Conservation (phyloP, 2,113 vertebrate genomes). For the Notarius quadriscutis region DNA sequence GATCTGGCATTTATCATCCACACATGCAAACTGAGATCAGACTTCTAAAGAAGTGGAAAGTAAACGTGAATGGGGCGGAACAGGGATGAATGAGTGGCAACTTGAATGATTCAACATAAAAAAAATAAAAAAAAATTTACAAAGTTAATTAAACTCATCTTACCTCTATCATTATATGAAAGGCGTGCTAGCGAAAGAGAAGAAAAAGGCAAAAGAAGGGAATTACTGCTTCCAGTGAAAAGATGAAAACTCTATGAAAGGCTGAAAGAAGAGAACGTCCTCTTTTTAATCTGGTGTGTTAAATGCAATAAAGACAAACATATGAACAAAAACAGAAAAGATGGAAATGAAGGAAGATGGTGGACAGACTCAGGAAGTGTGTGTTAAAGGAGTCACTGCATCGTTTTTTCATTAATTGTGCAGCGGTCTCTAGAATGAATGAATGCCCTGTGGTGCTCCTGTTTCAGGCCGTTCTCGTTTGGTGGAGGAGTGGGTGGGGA, state of each 20-base stretch:
- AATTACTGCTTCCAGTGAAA: conserved; percentile 80
- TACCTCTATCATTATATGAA: conserved; percentile 99
- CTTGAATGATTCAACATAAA: conserved; percentile 17
- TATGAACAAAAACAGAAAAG: neutral
- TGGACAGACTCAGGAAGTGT: neutral
- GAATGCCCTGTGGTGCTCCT: no score
- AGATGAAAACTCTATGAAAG: conserved; percentile 5
- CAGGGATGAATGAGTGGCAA: conserved; percentile 43
- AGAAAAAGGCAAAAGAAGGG: conserved; percentile 71
- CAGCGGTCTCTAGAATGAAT: no score
- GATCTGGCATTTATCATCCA: neutral
- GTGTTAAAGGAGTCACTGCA: neutral
- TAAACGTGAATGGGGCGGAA: conserved; percentile 47
- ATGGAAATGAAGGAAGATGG: neutral
- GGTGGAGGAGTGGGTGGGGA: no score
- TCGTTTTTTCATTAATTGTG: no score
- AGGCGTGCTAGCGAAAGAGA: conserved; percentile 90
- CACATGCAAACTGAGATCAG: conserved; percentile 50
- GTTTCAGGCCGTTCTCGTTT: no score
- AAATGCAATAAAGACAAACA: neutral
- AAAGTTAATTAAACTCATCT: conserved; percentile 80
- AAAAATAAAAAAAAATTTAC: conserved; percentile 59
- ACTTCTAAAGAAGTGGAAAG: conserved; percentile 47
- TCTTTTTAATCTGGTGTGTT: neutral
- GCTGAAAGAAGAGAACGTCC: neutral